A percentile compares a stretch with the other conserved stretches of the same genome.
These are phyloP conservation scores for Drosophila truncata DNA, from an alignment of 1,140 invertebrate species.

Conservation along the genomic window DNA sequence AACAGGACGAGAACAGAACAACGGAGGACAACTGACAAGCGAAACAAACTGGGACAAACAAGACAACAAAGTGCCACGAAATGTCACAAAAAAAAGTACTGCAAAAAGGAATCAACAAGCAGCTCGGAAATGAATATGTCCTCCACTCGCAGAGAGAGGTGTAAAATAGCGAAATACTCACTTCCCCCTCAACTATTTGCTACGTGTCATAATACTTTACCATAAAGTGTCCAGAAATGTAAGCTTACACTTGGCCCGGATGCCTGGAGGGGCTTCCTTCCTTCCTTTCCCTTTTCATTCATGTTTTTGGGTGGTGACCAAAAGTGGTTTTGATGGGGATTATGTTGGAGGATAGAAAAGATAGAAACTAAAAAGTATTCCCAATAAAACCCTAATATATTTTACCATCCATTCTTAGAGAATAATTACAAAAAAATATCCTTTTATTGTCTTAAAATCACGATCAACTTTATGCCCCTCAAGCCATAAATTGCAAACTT, in stretches of 20 bases:
- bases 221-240: constrained; percentile 14
- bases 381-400: not conserved
- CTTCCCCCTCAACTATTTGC: constrained; percentile 28
- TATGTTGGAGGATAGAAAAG: not conserved
- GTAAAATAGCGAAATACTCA: constrained; percentile 19
- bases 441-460: not conserved
- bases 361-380: not conserved
- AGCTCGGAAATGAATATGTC: constrained; percentile 69
- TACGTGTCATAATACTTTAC: constrained; percentile 56
- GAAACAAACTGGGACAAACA: constrained; percentile 44
- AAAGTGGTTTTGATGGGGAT: constrained; percentile 5
- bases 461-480: not conserved
- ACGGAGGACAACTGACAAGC: constrained; percentile 2
- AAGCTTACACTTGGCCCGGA: not conserved
- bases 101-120: constrained; percentile 49
- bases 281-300: constrained; percentile 2
- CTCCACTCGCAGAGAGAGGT: constrained; percentile 20
- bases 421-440: not conserved
- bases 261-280: not conserved
- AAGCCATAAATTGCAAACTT: constrained; percentile 1
- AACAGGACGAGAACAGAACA: constrained; percentile 47
- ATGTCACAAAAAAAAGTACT: constrained; percentile 33
- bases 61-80: constrained; percentile 36
- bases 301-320: not conserved
- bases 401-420: not conserved